phyloP scores from a whole-genome alignment of 2,113 vertebrate species.

The Halcyon senegalensis region DNA sequence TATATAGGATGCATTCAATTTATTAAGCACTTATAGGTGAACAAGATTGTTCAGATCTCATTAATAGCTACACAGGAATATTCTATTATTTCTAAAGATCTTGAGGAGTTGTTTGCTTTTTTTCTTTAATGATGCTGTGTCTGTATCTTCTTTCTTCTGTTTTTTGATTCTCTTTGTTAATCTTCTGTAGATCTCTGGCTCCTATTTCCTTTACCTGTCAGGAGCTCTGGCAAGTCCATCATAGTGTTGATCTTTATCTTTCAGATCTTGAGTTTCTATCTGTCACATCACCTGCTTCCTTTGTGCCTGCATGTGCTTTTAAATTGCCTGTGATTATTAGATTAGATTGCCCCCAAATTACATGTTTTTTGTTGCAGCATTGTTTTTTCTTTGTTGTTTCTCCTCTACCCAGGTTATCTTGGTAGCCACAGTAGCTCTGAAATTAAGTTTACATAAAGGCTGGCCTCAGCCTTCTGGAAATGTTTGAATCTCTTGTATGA shows the following conservation, averaged over 20 bases:
- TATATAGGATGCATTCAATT: not conserved
- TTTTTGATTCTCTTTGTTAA: not conserved
- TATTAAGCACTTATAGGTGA: not conserved
- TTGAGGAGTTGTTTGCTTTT: not conserved
- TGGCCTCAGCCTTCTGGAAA: not conserved
- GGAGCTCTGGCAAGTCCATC: not conserved
- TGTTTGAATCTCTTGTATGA: not conserved
- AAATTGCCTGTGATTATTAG: not conserved
- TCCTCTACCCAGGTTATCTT: not conserved
- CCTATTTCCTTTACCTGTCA: not conserved
- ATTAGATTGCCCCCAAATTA: not conserved
- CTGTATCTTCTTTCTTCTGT: not conserved
- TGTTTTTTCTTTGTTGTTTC: not conserved
- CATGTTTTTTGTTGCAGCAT: not conserved
- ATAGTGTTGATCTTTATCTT: not conserved
- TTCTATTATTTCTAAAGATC: not conserved
- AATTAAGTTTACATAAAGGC: not conserved
- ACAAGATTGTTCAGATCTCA: not conserved
- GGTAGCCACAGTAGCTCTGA: not conserved
- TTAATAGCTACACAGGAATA: not conserved
- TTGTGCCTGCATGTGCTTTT: not conserved
- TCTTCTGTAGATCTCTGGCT: not conserved
- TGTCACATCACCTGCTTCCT: not conserved
- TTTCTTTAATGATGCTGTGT: not conserved
- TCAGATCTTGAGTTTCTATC: not conserved